A percentile compares a stretch with the other conserved stretches of the same genome.
phyloP scores from a whole-genome alignment of 2,888 invertebrate species.

The Melieria crassipennis region DNA sequence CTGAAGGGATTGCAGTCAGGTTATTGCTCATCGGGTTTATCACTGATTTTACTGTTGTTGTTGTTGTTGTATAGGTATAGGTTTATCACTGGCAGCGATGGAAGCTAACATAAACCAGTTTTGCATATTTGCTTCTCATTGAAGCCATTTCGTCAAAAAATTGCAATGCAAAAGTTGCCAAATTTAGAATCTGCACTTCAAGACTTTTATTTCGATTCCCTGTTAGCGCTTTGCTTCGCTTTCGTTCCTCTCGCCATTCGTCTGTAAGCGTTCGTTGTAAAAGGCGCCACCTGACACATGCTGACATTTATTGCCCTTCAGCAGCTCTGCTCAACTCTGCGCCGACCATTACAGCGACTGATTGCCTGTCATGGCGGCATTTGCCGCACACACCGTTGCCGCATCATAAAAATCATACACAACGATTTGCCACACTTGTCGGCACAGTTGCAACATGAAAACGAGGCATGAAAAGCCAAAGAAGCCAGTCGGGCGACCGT shows the following conservation, averaged over 20 bases:
- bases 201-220: too few species aligned
- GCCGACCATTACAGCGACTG: not conserved
- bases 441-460: not conserved
- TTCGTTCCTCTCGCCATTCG: not conserved
- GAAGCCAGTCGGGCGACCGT: not conserved
- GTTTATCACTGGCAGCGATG: too few species aligned
- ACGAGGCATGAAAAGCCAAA: not conserved
- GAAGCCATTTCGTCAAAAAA: too few species aligned
- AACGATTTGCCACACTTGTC: conserved; percentile 2
- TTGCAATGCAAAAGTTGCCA: too few species aligned
- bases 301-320: conserved; percentile 35
- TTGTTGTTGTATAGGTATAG: too few species aligned
- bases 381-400: conserved; percentile 12
- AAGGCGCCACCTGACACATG: conserved; percentile 21
- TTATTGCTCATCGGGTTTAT: too few species aligned
- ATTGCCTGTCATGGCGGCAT: conserved; percentile 13
- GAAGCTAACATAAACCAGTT: too few species aligned
- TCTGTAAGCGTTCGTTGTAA: not conserved
- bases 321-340: conserved; percentile 3
- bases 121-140: too few species aligned
- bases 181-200: too few species aligned
- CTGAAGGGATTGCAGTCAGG: too few species aligned
- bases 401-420: conserved; percentile 7
- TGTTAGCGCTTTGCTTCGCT: too few species aligned
- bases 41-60: too few species aligned